A percentile compares a stretch with the other conserved stretches of the same genome.
These are phyloP conservation scores for Acipenser oxyrinchus DNA, from an alignment of 2,797 vertebrate genomes.

Conservation along the genomic window DNA sequence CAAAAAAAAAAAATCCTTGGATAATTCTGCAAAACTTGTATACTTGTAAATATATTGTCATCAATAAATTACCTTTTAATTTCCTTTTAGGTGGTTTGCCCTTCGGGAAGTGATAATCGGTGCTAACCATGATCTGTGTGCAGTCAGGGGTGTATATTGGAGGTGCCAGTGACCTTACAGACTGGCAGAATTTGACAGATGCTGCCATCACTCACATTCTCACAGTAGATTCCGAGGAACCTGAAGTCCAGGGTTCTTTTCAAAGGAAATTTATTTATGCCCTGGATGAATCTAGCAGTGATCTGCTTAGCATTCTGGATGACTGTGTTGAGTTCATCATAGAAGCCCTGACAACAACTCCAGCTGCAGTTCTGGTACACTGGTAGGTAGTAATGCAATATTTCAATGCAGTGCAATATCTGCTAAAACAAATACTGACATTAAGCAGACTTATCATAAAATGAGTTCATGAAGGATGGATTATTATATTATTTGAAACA, in stretches of 20 bases:
- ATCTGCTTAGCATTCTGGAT: slow-evolving; percentile 78
- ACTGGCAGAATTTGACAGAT: slow-evolving; percentile 31
- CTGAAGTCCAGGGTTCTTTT: slow-evolving; percentile 29
- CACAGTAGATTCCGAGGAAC: slow-evolving; percentile 70
- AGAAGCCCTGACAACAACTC: slow-evolving; percentile 49
- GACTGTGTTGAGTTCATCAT: slow-evolving; percentile 66
- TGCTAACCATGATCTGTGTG: slow-evolving; percentile 56
- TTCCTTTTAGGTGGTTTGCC: neutral
- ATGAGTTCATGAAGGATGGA: no score
- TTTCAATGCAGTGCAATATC: no score
- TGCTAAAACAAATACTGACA: no score
- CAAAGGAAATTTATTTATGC: slow-evolving; percentile 59
- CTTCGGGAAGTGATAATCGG: neutral
- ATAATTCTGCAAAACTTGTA: neutral
- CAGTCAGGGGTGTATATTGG: slow-evolving; percentile 68
- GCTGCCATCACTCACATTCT: slow-evolving; percentile 68
- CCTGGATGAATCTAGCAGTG: slow-evolving; percentile 63
- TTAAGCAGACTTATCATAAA: no score
- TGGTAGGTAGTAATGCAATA: slow-evolving; percentile 57
- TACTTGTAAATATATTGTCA: neutral
- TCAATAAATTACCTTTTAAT: neutral
- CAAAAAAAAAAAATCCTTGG: no score
- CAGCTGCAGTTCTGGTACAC: slow-evolving; percentile 64
- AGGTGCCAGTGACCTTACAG: slow-evolving; percentile 49
- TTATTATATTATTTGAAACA: no score